Evolutionary conservation across 1,140 invertebrate species (phyloP).

Genomic region (Metaphire vulgaris): DNA sequence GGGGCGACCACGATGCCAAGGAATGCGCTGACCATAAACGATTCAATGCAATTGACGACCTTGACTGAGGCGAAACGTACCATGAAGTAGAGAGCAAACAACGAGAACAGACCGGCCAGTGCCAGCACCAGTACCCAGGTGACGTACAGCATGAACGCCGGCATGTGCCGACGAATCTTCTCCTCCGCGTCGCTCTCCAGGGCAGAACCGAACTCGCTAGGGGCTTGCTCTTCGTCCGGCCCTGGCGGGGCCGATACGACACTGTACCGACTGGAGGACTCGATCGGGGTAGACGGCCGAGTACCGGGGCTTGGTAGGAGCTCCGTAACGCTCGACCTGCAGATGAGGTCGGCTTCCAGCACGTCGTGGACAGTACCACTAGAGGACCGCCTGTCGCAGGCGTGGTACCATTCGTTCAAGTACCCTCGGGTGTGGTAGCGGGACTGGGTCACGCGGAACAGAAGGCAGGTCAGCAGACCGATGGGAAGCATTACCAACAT

Average conservation of each 20-base stretch:
- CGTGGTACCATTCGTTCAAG: not conserved
- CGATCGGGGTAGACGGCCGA: no score
- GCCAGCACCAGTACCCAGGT: not conserved
- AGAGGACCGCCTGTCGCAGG: no score
- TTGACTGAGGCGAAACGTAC: not conserved
- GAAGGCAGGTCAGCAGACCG: no score
- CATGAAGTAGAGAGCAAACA: not conserved
- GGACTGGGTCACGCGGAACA: not conserved
- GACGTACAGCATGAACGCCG: not conserved
- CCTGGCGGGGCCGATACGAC: no score
- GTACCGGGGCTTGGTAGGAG: no score
- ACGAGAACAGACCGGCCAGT: not conserved
- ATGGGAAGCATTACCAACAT: no score
- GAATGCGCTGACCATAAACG: not conserved
- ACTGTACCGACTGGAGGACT: no score
- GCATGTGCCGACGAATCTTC: not conserved
- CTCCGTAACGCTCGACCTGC: no score
- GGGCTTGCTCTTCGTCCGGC: no score
- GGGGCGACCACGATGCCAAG: not conserved
- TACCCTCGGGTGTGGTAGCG: not conserved
- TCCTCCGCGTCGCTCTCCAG: not conserved
- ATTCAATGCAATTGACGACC: not conserved
- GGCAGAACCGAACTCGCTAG: not conserved
- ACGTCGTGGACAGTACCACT: no score
- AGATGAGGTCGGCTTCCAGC: no score